Evolutionary conservation across 2,113 vertebrate species (phyloP).

Genomic region (Bos indicus): DNA sequence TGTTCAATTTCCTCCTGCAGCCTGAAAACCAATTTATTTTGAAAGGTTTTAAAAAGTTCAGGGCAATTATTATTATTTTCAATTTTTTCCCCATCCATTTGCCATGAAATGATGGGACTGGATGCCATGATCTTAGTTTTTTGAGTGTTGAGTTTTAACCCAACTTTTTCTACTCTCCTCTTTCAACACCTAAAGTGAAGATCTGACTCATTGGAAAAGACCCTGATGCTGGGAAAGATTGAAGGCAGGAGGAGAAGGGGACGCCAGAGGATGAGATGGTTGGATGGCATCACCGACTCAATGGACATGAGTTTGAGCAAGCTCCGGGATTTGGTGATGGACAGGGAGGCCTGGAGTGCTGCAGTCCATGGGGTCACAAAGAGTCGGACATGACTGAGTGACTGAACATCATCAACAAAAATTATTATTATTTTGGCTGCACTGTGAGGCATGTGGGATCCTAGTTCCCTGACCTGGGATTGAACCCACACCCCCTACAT

Average conservation of each 20-base stretch:
- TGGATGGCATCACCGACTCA: not conserved
- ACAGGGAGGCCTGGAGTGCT: not conserved
- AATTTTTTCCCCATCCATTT: not conserved
- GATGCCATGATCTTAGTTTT: not conserved
- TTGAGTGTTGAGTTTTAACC: not conserved
- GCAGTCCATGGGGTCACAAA: not conserved
- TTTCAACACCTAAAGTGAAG: not conserved
- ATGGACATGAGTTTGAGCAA: not conserved
- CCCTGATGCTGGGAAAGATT: not conserved
- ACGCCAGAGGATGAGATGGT: not conserved
- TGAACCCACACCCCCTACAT: not conserved
- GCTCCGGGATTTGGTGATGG: not conserved
- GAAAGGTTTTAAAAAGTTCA: not conserved
- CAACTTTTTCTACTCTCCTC: not conserved
- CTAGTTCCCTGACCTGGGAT: not conserved
- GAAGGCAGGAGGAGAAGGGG: not conserved
- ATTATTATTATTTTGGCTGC: not conserved
- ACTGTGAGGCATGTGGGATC: not conserved
- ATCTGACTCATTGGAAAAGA: not conserved
- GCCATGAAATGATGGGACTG: not conserved
- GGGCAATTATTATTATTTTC: not conserved
- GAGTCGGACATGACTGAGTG: accelerated
- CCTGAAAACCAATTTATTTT: not conserved
- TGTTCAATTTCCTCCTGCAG: not conserved
- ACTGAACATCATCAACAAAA: not conserved